Evolutionary conservation across 2,888 invertebrate species (phyloP).

Genomic region (Hetaerina titia): DNA sequence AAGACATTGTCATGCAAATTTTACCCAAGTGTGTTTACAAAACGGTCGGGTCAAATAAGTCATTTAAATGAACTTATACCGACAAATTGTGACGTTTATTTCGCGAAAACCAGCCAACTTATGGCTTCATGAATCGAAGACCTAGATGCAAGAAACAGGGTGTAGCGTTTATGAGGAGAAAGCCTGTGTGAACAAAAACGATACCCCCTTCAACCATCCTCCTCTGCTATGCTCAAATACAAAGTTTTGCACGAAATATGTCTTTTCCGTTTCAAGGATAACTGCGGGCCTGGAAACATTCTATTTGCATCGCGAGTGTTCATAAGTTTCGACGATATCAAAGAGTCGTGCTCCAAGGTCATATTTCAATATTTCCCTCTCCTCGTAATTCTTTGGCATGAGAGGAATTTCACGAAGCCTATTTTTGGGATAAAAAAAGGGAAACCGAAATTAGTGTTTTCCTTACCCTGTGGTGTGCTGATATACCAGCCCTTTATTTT

Average conservation of each 20-base stretch:
- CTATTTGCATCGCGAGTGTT: no score
- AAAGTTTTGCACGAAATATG: neutral
- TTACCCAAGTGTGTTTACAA: neutral
- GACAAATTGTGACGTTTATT: neutral
- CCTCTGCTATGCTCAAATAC: neutral
- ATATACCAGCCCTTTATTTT: no score
- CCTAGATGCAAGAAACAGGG: neutral
- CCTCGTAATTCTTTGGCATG: no score
- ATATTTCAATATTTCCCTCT: no score
- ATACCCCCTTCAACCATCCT: neutral
- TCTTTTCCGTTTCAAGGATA: no score
- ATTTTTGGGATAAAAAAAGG: no score
- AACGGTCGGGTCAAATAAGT: neutral
- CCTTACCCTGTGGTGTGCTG: no score
- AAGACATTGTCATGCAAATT: conserved; percentile 23
- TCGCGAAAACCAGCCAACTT: neutral
- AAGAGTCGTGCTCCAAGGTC: no score
- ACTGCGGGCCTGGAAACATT: no score
- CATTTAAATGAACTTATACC: neutral
- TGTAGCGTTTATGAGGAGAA: neutral
- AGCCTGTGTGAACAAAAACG: neutral
- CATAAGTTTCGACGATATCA: no score
- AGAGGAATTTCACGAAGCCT: no score
- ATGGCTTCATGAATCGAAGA: neutral
- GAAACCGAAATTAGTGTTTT: no score